A percentile compares a stretch with the other conserved stretches of the same genome.
Conservation (phyloP, 1,140 invertebrate genomes). For the Heliconius hewitsoni region DNA sequence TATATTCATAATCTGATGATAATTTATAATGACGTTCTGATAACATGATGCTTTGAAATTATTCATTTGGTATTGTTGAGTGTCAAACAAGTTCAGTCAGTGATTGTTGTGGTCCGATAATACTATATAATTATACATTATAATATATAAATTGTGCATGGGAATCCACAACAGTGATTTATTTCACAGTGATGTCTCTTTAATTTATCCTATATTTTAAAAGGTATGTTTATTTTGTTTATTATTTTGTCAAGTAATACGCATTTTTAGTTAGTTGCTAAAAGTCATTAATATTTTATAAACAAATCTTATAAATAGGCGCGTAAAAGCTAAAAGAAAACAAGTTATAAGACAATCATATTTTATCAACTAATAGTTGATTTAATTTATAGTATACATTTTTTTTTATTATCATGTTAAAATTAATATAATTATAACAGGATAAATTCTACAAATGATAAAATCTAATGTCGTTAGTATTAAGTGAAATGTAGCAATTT, state of each 20-base stretch:
- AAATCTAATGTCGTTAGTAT: not conserved
- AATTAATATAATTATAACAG: too few relatives aligned
- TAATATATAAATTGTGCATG: not conserved
- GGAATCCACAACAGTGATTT: not conserved
- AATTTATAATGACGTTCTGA: constrained; percentile 39
- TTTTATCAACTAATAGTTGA: too few relatives aligned
- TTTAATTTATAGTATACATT: too few relatives aligned
- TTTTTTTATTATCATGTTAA: too few relatives aligned
- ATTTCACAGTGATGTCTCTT: constrained; percentile 7
- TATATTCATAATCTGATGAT: constrained; percentile 45
- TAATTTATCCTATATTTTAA: not conserved
- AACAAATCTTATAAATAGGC: not conserved
- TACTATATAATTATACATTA: too few relatives aligned
- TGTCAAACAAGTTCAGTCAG: constrained; percentile 24
- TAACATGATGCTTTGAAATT: constrained; percentile 44
- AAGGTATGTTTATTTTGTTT: not conserved
- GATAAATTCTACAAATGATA: too few relatives aligned
- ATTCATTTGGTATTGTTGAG: constrained; percentile 34
- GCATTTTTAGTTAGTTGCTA: not conserved
- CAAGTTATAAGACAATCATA: not conserved
- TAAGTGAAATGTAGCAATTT: not conserved
- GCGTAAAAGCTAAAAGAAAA: not conserved
- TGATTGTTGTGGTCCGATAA: constrained; percentile 18
- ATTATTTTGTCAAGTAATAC: not conserved
- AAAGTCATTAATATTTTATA: not conserved